Conservation (phyloP, 2,888 invertebrate genomes). For the Ormia ochracea region DNA sequence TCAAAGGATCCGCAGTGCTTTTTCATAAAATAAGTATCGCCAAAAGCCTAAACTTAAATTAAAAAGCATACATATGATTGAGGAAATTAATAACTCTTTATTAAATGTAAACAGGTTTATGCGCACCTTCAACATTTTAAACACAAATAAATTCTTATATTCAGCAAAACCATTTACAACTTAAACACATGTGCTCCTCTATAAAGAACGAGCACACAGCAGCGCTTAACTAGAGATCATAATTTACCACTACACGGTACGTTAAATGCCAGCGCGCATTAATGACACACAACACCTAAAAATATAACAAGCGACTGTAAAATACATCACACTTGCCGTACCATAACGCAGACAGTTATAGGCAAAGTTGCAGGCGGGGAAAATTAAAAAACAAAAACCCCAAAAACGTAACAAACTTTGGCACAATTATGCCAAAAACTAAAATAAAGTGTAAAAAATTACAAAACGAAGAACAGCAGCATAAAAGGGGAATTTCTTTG, state of each 20-base stretch:
- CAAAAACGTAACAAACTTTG: too few species aligned
- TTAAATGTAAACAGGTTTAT: too few species aligned
- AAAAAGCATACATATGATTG: too few species aligned
- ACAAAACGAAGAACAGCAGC: background rate
- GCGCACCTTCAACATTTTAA: too few species aligned
- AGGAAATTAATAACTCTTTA: too few species aligned
- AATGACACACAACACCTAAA: conserved; percentile 44
- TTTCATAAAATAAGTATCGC: too few species aligned
- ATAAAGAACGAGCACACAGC: background rate
- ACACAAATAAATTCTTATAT: too few species aligned
- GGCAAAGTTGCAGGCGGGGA: background rate
- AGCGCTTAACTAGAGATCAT: conserved; percentile 1
- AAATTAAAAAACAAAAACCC: background rate
- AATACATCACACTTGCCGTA: conserved; percentile 39
- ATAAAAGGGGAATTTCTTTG: background rate
- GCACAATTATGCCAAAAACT: background rate
- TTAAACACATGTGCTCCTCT: too few species aligned
- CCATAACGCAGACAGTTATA: conserved; percentile 47
- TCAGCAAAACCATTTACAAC: too few species aligned
- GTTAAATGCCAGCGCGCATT: conserved; percentile 48
- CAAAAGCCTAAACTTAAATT: too few species aligned
- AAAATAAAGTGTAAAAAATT: background rate
- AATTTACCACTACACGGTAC: conserved; percentile 47
- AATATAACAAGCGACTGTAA: conserved; percentile 42
- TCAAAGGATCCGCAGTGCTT: too few species aligned